Conservation (phyloP, 2,888 invertebrate genomes). For the Leptinotarsa rubiginosa region DNA sequence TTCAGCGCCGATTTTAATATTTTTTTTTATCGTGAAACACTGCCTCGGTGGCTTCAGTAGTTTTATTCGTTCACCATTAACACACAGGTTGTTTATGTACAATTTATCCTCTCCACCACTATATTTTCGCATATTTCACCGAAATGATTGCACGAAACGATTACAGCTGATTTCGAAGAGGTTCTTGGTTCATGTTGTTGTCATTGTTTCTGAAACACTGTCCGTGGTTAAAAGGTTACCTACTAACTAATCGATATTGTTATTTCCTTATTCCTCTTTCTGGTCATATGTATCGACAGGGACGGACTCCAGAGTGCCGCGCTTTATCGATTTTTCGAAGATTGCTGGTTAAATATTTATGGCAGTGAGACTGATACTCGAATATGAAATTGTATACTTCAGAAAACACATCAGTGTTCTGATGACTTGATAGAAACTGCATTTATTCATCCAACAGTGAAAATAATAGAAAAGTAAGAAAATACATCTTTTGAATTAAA, state of each 20-base stretch:
- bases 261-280: constrained; percentile 44
- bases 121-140: constrained; percentile 47
- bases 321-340: constrained; percentile 29
- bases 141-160: constrained; percentile 24
- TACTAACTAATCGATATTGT: constrained; percentile 46
- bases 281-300: constrained; percentile 39
- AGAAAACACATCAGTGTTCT: no score
- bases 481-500: no score
- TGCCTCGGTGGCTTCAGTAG: constrained; percentile 38
- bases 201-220: constrained; percentile 35
- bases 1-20: constrained; percentile 35
- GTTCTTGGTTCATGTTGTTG: constrained; percentile 39
- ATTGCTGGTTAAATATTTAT: neutral
- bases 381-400: no score
- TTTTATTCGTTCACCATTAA: constrained; percentile 48
- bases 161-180: constrained; percentile 25
- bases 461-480: no score
- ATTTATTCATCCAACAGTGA: no score
- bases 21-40: constrained; percentile 41
- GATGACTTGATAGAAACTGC: no score
- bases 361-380: neutral
- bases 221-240: constrained; percentile 39
- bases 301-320: constrained; percentile 30
- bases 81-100: constrained; percentile 54
- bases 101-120: constrained; percentile 49